A percentile compares a stretch with the other conserved stretches of the same genome.
Conservation (phyloP, 2,113 vertebrate genomes). For the Recurvirostra avosetta region DNA sequence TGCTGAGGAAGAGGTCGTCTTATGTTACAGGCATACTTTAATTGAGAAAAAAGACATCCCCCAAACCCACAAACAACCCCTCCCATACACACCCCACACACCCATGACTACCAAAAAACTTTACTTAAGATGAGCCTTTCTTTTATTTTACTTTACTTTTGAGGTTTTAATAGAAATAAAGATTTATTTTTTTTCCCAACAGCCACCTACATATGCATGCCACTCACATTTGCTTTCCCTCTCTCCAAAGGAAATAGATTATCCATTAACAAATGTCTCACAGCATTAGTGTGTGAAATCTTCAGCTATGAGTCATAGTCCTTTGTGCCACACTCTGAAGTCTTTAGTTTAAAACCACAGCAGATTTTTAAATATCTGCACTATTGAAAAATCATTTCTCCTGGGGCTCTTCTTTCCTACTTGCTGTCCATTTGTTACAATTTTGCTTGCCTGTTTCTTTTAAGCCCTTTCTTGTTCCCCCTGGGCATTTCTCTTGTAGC, state of each 20-base stretch:
- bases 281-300: neutral
- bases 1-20: neutral
- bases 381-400: neutral
- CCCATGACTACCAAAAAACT: neutral
- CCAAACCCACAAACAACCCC: neutral
- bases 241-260: constrained; percentile 34
- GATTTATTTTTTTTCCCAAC: neutral
- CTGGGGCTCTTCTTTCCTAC: neutral
- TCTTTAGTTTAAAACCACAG: neutral
- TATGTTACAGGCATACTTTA: neutral
- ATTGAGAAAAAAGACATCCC: neutral
- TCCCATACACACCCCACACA: neutral
- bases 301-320: constrained; percentile 37
- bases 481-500: neutral
- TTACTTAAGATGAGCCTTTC: neutral
- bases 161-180: neutral
- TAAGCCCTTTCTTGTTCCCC: neutral
- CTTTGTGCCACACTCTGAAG: constrained; percentile 4
- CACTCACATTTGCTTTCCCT: neutral
- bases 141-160: neutral
- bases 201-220: neutral
- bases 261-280: constrained; percentile 51
- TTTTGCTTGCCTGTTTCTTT: constrained; percentile 28
- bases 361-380: neutral
- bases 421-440: neutral